Base-by-base conservation (phyloP, 35 echinoderm and acorn worm species). In the Apostichopus californicus region DNA sequence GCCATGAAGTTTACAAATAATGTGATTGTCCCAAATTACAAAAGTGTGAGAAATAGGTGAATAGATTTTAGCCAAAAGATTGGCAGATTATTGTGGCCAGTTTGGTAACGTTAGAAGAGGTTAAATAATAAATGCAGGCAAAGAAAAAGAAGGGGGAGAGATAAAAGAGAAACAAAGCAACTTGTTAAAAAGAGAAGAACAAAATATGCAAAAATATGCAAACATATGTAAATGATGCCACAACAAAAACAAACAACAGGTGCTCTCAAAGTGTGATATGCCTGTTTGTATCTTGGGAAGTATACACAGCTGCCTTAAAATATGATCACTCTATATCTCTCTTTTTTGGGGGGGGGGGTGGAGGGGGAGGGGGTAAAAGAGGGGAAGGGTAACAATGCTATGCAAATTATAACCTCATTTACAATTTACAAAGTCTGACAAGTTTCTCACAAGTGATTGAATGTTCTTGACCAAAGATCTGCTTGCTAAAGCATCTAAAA, bases 101-200 rank as follows among this genome's bases (percentile, higher is more conserved):
- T 85, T 23, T 56, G 18, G 55, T 59, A 85, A 59, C 55, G 56
- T 85, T 85, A 85, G 57, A 85, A 85, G 24, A 58, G 55, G 81
- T 85, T 85, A 85, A 58, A 85, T 85, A 60, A 22, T 10, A 58
- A 54, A 59, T 85, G 81, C 81, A 85, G 17, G 22, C 18, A 59
- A 85, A 21, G 52, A 59, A 85, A 21, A 59, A 85, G 80, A 83
- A 83, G 80, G 77, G 78, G 81, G 81, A 58, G 81, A 85, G 81
- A 85, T 17, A 85, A 59, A 59, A 85, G 57, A 85, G 81, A 23
- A 85, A 21, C 55, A 85, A 85, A 85, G 81, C 81, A 85, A 61
- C 15, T 85, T 55, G 55, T 85, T 85, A 83, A 85, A 85, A 85
- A 22, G n/a, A 22, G 20, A 85, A 85, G 58, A 56, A 58, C 57